Evolutionary conservation across 2,888 invertebrate genomes (phyloP).

Genomic region (Entomobrya multifasciata): DNA sequence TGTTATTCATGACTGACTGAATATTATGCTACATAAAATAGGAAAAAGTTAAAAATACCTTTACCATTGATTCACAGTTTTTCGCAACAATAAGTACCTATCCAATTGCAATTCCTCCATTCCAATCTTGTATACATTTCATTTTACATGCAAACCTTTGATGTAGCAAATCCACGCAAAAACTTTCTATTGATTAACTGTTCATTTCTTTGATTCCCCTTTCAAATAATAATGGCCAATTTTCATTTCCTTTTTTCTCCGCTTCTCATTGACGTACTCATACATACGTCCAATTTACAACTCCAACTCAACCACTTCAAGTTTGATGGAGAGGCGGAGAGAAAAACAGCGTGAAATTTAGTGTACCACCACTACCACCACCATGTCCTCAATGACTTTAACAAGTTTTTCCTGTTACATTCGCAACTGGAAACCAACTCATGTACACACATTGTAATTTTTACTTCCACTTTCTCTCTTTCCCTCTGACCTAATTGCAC

Average conservation of each 20-base stretch:
- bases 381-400: slow-evolving; percentile 30
- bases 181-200: too few species aligned
- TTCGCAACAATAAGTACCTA: background rate
- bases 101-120: too few species aligned
- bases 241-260: background rate
- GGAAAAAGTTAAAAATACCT: too few species aligned
- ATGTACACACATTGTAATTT: background rate
- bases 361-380: background rate
- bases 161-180: too few species aligned
- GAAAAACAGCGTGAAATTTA: slow-evolving; percentile 35
- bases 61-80: too few species aligned
- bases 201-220: background rate
- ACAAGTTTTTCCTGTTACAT: slow-evolving; percentile 38
- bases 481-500: slow-evolving; percentile 31
- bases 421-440: background rate
- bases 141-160: too few species aligned
- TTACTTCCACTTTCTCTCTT: background rate
- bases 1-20: too few species aligned
- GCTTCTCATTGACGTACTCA: background rate
- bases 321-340: background rate
- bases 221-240: background rate
- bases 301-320: background rate
- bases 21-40: too few species aligned
- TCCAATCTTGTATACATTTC: too few species aligned
- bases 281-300: background rate